phyloP scores from a whole-genome alignment of 2,113 vertebrate genomes.

The Conger conger region DNA sequence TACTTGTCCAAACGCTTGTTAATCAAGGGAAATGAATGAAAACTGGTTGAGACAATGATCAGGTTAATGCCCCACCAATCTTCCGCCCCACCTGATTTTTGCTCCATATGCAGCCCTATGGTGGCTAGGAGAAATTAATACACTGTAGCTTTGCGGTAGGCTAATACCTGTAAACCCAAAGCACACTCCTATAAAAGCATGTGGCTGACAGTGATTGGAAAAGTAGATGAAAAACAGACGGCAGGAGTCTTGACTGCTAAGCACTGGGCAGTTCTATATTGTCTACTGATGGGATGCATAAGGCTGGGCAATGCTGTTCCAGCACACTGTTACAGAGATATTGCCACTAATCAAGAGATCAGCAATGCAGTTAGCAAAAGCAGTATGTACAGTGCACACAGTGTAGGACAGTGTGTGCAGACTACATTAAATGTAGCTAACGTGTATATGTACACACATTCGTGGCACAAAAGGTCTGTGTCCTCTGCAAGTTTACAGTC shows the following conservation, averaged over 20 bases:
- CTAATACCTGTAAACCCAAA: not conserved
- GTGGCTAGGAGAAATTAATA: not conserved
- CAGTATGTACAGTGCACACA: not conserved
- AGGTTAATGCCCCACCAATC: too few species aligned
- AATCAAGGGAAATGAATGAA: too few species aligned
- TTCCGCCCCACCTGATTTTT: too few species aligned
- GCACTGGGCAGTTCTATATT: not conserved
- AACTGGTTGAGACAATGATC: too few species aligned
- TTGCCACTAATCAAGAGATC: not conserved
- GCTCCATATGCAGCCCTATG: not conserved
- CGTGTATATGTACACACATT: not conserved
- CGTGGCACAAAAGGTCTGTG: not conserved
- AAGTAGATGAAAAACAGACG: not conserved
- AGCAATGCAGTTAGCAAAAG: not conserved
- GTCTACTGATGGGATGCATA: not conserved
- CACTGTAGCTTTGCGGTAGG: not conserved
- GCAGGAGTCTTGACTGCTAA: not conserved
- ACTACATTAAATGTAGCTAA: not conserved
- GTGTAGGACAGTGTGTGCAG: not conserved
- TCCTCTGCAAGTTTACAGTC: not conserved
- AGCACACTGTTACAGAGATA: not conserved
- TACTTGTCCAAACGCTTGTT: too few species aligned
- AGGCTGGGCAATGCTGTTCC: not conserved
- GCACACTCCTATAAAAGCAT: not conserved
- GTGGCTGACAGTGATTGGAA: not conserved